These are phyloP conservation scores for Meandrusa payeni DNA, from an alignment of 2,888 invertebrate genomes.

Conservation along the genomic window DNA sequence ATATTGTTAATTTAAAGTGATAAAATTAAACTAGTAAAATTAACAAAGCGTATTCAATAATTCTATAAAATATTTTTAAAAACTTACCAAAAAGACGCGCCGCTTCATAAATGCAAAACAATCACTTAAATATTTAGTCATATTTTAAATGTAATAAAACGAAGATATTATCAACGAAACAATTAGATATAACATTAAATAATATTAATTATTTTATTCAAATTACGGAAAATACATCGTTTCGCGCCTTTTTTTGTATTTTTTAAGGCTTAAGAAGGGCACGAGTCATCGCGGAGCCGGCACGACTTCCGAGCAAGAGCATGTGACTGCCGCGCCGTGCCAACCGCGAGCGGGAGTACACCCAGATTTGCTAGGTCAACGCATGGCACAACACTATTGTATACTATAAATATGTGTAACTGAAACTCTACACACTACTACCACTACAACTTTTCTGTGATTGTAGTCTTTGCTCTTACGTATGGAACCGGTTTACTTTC, in stretches of 20 bases:
- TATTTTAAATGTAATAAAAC: conserved; percentile 19
- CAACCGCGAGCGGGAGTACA: conserved; percentile 34
- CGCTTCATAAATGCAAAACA: conserved; percentile 46
- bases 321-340: conserved; percentile 45
- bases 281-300: conserved; percentile 28
- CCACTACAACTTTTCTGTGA: conserved; percentile 11
- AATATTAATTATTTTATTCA: conserved; percentile 17
- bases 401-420: conserved; percentile 9
- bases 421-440: conserved; percentile 16
- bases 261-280: conserved; percentile 24
- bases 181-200: conserved; percentile 23
- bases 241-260: conserved; percentile 30
- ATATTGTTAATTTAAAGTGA: no score
- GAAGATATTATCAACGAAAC: conserved; percentile 11
- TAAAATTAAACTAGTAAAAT: no score
- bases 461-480: conserved; percentile 6
- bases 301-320: conserved; percentile 34
- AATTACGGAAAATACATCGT: conserved; percentile 30
- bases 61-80: no score
- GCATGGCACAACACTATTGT: conserved; percentile 32
- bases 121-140: conserved; percentile 42
- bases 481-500: neutral
- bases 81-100: conserved; percentile 62
- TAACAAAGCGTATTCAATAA: no score
- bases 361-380: conserved; percentile 44